Evolutionary conservation across 2,888 invertebrate genomes (phyloP), one percentile per base, ranked within the genome.

Genomic region (Cantharis rufa): DNA sequence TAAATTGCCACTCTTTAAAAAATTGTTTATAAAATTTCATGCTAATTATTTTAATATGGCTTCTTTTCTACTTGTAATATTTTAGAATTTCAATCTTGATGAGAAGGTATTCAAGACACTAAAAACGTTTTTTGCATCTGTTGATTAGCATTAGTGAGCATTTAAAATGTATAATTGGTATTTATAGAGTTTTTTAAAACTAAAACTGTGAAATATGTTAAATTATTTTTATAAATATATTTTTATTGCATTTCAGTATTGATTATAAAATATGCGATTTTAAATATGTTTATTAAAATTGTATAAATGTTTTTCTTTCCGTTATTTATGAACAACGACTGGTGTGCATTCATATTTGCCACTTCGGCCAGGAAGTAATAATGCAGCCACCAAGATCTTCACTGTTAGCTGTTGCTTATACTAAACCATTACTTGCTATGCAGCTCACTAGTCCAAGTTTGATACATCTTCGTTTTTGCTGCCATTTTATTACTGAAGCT

Each of bases 181-280:
- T 21, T 21, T 64, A 15, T 63, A 63, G 21, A 13, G 24, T 66
- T 66, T 32, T 32, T 21, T 11, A 48, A 48, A 48, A 48, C 48
- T 48, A 48, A 24, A n/a, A 48, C 48, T 72, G 72, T 64, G 63
- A 72, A 72, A 27, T 32, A 27, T 64, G 72, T 72, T 72, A 72
- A 66, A 28, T 69, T 69, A 69, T 64, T 72, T 72, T 66, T 72
- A 66, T 64, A 72, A 72, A 72, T 72, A 72, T 48, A 72, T 28
- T 66, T 72, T 66, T 66, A 66, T 48, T 15, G 64, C 64, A 18
- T 66, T 66, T 66, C 21, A 66, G 48, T 66, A 18, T 66, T 66
- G 64, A 21, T 66, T 18, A 66, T 66, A 48, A 48, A n/a, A 48
- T 66, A 24, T 66, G 64, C 64, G 64, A 21, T 66, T 66, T 48